Base-by-base conservation (phyloP, 2,113 vertebrate genomes). In the Megaceryle maxima region DNA sequence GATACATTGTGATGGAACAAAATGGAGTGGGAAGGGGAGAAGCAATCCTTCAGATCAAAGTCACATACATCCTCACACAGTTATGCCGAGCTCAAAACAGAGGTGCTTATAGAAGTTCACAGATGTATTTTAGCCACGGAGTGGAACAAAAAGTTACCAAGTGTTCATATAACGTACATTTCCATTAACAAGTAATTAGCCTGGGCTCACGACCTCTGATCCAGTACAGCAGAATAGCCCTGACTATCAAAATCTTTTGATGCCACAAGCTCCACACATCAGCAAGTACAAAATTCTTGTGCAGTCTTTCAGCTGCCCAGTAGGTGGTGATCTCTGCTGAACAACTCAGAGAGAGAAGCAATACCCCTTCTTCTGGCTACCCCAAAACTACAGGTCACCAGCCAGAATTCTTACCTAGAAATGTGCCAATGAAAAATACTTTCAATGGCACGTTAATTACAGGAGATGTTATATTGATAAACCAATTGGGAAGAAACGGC, bases 401-500 rank as follows among this genome's bases (percentile, higher is more conserved):
- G 59, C 48, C 37, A 94, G 29, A 94, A 50, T 22, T 75, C 98
- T 99, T 98, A 99, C 99, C 99, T 86, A 99, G 96, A 95, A 99
- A 99, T 72, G 99, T 99, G 72, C 99, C 99, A 63, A 99, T 95
- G 98, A 99, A 99, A 98, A 99, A 99, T 78, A 99, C 98, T 93
- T 99, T 98, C 95, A 99, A 84, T 92, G 99, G 99, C 92, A 99
- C 99, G 4, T 99, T 99, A 97, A 99, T 99, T 95, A 99, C 98
- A 83, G 99, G 99, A 79, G 99, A 99, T 35, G 99, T 99, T 96
- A 99, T 99, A 97, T 99, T 99, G 98, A 99, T 99, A 98, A 99
- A 99, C 99, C 99, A 99, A 96, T 99, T 99, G 33, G 99, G 99
- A 92, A 99, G 99, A 94, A 99, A 99, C 35, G 99, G 99, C 13